phyloP scores from a whole-genome alignment of 2,888 invertebrate species.

The Ichneumoninae sp. region DNA sequence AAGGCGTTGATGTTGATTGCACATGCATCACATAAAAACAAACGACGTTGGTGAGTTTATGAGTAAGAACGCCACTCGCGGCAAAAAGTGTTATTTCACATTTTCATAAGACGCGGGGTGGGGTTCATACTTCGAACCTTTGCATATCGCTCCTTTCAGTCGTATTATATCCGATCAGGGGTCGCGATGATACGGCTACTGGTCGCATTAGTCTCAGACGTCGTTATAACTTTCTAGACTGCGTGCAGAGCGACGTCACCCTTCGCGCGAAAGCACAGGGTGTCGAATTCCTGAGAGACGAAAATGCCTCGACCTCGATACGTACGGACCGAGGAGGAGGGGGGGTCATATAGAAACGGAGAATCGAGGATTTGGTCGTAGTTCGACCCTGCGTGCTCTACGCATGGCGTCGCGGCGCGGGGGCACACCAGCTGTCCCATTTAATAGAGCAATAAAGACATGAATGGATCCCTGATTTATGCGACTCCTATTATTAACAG shows the following conservation, averaged over 20 bases:
- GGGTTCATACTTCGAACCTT: not conserved
- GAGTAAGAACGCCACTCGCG: not conserved
- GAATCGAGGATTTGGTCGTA: slow-evolving; percentile 50
- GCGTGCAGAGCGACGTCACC: slow-evolving; percentile 17
- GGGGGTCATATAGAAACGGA: slow-evolving; percentile 35
- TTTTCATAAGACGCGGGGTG: not conserved
- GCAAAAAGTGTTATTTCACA: not conserved
- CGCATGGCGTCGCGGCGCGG: slow-evolving; percentile 29
- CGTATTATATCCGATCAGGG: not conserved
- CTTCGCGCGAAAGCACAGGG: not conserved
- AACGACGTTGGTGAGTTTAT: not conserved
- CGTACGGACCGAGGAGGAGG: not conserved
- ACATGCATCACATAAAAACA: not conserved
- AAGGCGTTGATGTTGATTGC: not conserved
- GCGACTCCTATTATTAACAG: slow-evolving; percentile 82
- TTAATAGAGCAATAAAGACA: slow-evolving; percentile 84
- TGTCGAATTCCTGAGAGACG: slow-evolving; percentile 65
- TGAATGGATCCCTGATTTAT: slow-evolving; percentile 83
- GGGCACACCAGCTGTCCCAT: slow-evolving; percentile 81
- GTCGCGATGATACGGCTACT: not conserved
- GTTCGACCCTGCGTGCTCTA: slow-evolving; percentile 37
- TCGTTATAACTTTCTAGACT: slow-evolving; percentile 76
- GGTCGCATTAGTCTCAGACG: slow-evolving; percentile 42
- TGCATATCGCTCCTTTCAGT: not conserved
- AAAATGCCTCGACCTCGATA: slow-evolving; percentile 65